Evolutionary conservation across 64 coral and sea anemone species (phyloP).

Genomic region (Stichodactyla mertensii): DNA sequence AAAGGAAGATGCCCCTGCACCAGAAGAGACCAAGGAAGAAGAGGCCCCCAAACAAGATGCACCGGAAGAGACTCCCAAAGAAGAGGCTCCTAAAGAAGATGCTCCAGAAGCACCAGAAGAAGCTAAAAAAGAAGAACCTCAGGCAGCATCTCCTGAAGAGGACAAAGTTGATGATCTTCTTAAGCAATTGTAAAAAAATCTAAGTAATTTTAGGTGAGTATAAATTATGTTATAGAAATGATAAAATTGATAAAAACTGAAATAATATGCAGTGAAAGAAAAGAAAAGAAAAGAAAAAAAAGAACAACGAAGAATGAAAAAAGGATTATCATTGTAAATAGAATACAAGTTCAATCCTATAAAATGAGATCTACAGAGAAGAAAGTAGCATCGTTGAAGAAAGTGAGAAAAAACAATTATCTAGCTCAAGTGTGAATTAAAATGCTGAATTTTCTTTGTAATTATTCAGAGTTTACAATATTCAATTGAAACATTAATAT

Average conservation of each 20-base stretch:
- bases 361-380: too few relatives aligned
- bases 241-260: not conserved
- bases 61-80: not conserved
- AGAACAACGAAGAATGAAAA: not conserved
- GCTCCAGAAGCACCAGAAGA: not conserved
- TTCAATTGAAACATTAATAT: too few relatives aligned
- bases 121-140: not conserved
- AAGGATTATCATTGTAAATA: too few relatives aligned
- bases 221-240: not conserved
- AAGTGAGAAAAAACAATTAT: too few relatives aligned
- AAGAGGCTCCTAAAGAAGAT: not conserved
- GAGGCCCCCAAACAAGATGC: not conserved
- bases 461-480: too few relatives aligned
- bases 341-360: too few relatives aligned
- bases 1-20: not conserved
- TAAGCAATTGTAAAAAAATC: not conserved
- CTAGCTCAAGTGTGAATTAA: too few relatives aligned
- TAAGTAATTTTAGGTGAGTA: not conserved
- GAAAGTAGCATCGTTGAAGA: too few relatives aligned
- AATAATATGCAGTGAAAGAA: not conserved
- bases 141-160: not conserved
- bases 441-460: too few relatives aligned
- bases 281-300: too few relatives aligned
- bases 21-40: not conserved
- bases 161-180: constrained; percentile 6